phyloP scores from a whole-genome alignment of 2,113 vertebrate genomes.

The Pseudonaja textilis region DNA sequence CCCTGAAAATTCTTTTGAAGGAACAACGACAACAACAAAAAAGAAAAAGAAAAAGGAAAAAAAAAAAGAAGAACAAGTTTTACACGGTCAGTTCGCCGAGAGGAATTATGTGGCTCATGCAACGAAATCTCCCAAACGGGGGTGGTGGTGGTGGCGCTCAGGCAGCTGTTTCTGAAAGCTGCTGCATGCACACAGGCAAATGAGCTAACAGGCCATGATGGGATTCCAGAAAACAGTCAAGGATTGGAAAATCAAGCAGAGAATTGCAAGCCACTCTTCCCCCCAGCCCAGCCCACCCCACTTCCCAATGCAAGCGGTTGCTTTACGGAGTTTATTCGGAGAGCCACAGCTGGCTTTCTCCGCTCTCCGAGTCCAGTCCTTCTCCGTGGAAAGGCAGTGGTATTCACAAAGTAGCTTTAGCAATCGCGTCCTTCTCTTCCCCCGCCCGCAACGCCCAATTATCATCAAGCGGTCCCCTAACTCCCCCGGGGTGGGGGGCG shows the following conservation, averaged over 20 bases:
- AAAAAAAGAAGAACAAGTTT: too few species aligned
- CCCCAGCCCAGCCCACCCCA: neutral
- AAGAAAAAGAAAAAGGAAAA: neutral
- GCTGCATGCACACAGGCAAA: neutral
- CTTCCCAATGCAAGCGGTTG: neutral
- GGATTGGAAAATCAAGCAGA: neutral
- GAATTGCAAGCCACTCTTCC: neutral
- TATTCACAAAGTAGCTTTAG: rapidly evolving
- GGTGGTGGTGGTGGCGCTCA: rapidly evolving
- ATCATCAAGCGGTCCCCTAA: rapidly evolving
- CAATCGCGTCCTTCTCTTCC: rapidly evolving
- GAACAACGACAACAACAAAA: neutral
- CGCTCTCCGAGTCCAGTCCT: neutral
- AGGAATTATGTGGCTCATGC: neutral
- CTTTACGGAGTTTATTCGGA: neutral
- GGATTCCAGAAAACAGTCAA: slow-evolving; percentile 41
- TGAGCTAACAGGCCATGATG: slow-evolving; percentile 16
- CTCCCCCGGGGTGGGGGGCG: neutral
- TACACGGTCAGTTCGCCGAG: neutral
- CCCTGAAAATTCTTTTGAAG: neutral
- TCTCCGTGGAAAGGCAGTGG: neutral
- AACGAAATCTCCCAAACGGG: neutral
- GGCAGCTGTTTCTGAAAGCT: neutral
- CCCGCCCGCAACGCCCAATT: too few species aligned
- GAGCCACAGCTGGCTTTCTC: neutral